Evolutionary conservation across 2,888 invertebrate genomes (phyloP).

Genomic region (Gastracanthus pulcherrimus): DNA sequence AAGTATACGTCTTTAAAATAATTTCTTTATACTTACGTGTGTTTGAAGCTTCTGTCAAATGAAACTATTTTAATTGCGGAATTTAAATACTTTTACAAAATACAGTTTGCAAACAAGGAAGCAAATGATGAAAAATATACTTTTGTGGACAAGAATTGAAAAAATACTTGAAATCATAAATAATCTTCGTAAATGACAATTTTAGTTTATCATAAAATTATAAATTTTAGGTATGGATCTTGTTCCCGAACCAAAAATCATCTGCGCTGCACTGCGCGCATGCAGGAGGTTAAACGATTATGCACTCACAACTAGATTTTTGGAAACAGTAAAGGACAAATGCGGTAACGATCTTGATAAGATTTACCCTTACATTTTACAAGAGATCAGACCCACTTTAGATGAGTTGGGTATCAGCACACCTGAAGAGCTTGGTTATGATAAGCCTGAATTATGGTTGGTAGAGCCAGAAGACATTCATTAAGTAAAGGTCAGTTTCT

Average conservation of each 20-base stretch:
- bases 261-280: conserved; percentile 91
- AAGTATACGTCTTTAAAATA: no score
- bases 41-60: neutral
- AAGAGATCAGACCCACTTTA: conserved; percentile 95
- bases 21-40: no score
- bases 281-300: conserved; percentile 97
- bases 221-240: conserved; percentile 87
- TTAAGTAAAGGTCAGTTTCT: conserved; percentile 65
- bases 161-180: neutral
- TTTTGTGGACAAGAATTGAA: neutral
- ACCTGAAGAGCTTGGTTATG: conserved; percentile 97
- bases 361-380: conserved; percentile 92
- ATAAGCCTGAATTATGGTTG: conserved; percentile 96
- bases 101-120: no score
- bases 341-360: conserved; percentile 86
- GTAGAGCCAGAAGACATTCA: conserved; percentile 85
- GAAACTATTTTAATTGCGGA: no score
- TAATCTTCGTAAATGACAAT: neutral
- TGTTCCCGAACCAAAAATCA: conserved; percentile 94
- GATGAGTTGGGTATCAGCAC: conserved; percentile 95
- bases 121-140: neutral
- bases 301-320: conserved; percentile 93
- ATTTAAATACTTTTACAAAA: no score
- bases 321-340: conserved; percentile 95
- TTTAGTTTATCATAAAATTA: neutral